phyloP scores from a whole-genome alignment of 1,140 invertebrate genomes.

The Atopsyche davidsoni region DNA sequence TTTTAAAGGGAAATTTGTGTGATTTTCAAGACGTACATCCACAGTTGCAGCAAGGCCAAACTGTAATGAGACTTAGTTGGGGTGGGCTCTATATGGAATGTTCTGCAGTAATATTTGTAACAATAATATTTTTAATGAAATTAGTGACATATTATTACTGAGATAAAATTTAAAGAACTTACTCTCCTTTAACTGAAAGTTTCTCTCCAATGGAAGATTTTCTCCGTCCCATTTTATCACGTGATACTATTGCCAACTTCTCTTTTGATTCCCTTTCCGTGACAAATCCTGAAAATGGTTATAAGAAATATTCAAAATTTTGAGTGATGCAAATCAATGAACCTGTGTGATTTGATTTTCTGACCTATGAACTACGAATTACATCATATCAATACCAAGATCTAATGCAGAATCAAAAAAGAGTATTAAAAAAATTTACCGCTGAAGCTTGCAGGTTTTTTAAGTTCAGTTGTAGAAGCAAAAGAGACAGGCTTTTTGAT shows the following conservation, averaged over 20 bases:
- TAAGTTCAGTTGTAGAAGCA: constrained; percentile 37
- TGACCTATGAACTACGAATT: too few species aligned
- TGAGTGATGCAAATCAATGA: neutral
- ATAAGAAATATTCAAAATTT: constrained; percentile 5
- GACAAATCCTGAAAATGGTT: constrained; percentile 37
- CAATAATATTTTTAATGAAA: too few species aligned
- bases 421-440: constrained; percentile 31
- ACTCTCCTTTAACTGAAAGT: constrained; percentile 42
- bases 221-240: constrained; percentile 41
- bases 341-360: too few species aligned
- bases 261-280: constrained; percentile 41
- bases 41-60: too few species aligned
- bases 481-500: constrained; percentile 43
- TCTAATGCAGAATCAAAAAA: neutral
- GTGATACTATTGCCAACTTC: constrained; percentile 12
- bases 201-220: constrained; percentile 45
- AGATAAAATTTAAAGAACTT: too few species aligned
- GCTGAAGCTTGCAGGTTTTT: constrained; percentile 48
- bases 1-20: too few species aligned
- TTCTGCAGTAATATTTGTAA: too few species aligned
- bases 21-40: too few species aligned
- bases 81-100: too few species aligned
- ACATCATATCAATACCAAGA: too few species aligned
- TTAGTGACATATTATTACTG: too few species aligned
- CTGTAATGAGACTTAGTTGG: too few species aligned